Evolutionary conservation across 30 jellyfish, hydroid and myxozoan species (phyloP).

Genomic region (Nemopilema nomurai): DNA sequence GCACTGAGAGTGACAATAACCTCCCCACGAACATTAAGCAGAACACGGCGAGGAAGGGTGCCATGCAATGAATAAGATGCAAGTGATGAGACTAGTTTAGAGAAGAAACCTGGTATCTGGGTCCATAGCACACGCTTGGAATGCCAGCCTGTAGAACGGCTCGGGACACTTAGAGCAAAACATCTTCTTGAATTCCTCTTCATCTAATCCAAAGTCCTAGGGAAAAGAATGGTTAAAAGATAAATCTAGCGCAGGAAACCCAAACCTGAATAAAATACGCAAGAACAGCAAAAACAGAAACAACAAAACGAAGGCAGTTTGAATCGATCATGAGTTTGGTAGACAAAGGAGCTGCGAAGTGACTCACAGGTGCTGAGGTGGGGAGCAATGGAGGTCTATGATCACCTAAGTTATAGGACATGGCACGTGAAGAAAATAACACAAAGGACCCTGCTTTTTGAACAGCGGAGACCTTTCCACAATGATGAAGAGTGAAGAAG

Average conservation of each 20-base stretch:
- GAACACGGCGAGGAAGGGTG: not conserved
- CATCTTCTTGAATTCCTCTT: slow-evolving; percentile 57
- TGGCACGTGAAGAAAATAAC: no score
- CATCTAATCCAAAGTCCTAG: slow-evolving; percentile 84
- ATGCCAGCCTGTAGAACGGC: slow-evolving; percentile 65
- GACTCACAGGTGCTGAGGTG: no score
- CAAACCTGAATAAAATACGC: no score
- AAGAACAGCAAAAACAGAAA: no score
- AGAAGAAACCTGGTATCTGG: slow-evolving; percentile 71
- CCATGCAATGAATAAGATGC: slow-evolving; percentile 2
- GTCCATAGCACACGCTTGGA: slow-evolving; percentile 67
- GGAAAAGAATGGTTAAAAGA: not conserved
- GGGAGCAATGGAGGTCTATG: no score
- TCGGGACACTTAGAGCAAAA: slow-evolving; percentile 73
- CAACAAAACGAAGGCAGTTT: no score
- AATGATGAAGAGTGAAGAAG: not conserved
- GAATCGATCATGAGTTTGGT: no score
- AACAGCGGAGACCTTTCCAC: no score
- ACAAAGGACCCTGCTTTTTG: not conserved
- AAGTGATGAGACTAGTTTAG: not conserved
- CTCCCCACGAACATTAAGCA: not conserved
- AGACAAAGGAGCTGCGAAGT: no score
- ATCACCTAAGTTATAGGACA: no score
- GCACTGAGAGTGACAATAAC: no score
- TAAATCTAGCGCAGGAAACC: not conserved